Evolutionary conservation across 2,797 vertebrate genomes (phyloP), one percentile per base, ranked within the genome.

Genomic region (Gobio occitaniae): DNA sequence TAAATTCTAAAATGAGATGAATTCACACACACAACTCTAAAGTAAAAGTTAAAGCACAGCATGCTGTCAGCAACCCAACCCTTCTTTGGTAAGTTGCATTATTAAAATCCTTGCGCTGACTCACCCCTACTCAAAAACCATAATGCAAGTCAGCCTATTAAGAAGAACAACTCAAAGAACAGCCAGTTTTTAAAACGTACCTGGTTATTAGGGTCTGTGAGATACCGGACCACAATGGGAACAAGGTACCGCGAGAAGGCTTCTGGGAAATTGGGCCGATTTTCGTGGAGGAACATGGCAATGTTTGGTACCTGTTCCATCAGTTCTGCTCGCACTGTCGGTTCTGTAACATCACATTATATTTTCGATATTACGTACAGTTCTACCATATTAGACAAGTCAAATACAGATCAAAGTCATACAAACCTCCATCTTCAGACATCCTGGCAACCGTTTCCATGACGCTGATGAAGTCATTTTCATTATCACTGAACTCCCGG

Each of bases 251-350:
- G 95, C 15, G 97, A 97, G 91, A 97, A 96, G 3, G 96, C 95
- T 48, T 92, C 90, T 65, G 96, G 96, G 84, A 97, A 98, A 91
- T 96, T 95, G 78, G 96, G 96, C 76, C 96, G 94, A 92, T 94
- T 97, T 92, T 97, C 97, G 61, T 96, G 96, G 71, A 97, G 94
- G 91, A 97, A 97, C 94, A 97, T 94, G 83, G 96, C 96, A 82
- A 98, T 94, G 61, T 97, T 96, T 86, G 97, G 97, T 72, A 97
- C 95, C 88, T 98, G 97, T 79, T 97, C 97, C 97, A 98, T 97
- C 89, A 99, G 94, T 89, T 98, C 97, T 25, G 96, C 96, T 86
- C 96, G 90, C 54, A 97, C 97, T 19, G 96, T 97, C 44, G 97
- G 97, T 90, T 98, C 97, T 98, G 91, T 87, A 87, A 86, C 54